A percentile compares a stretch with the other conserved stretches of the same genome.
These are phyloP conservation scores for Heliconius ethilla DNA, from an alignment of 2,888 invertebrate species.

Conservation along the genomic window DNA sequence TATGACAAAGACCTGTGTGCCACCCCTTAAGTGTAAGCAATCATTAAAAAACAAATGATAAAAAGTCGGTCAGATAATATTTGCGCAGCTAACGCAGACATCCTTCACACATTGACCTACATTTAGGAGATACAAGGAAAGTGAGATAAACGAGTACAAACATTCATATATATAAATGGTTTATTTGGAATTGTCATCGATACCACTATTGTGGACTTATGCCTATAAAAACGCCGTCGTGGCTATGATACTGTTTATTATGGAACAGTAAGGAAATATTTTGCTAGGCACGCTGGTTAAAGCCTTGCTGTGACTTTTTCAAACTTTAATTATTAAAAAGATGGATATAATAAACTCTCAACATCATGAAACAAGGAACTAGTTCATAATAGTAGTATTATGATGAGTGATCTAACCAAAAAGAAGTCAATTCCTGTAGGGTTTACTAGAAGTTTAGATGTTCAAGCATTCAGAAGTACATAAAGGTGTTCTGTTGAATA, in stretches of 20 bases:
- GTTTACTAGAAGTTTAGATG: too few relatives aligned
- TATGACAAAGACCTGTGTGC: background rate
- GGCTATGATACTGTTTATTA: background rate
- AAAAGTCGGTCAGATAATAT: slow-evolving; percentile 50
- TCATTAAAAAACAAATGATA: slow-evolving; percentile 48
- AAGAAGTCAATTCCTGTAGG: too few relatives aligned
- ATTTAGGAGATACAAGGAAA: slow-evolving; percentile 49
- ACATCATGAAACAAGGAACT: too few relatives aligned
- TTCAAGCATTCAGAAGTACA: too few relatives aligned
- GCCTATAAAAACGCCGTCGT: background rate
- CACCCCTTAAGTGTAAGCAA: slow-evolving; percentile 44
- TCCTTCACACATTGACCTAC: slow-evolving; percentile 68
- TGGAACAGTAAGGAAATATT: background rate
- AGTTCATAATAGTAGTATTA: too few relatives aligned
- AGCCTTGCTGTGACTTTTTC: background rate
- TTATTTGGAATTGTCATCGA: slow-evolving; percentile 38
- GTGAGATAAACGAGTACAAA: slow-evolving; percentile 37
- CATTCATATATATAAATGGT: slow-evolving; percentile 21
- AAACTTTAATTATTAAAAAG: too few relatives aligned
- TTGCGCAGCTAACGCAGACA: slow-evolving; percentile 51
- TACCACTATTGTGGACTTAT: background rate
- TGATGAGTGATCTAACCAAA: too few relatives aligned
- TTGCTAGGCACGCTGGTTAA: background rate
- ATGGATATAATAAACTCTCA: too few relatives aligned
- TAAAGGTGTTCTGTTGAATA: too few relatives aligned